Evolutionary conservation across 2,888 invertebrate genomes (phyloP).

Genomic region (Mythimna vitellina): DNA sequence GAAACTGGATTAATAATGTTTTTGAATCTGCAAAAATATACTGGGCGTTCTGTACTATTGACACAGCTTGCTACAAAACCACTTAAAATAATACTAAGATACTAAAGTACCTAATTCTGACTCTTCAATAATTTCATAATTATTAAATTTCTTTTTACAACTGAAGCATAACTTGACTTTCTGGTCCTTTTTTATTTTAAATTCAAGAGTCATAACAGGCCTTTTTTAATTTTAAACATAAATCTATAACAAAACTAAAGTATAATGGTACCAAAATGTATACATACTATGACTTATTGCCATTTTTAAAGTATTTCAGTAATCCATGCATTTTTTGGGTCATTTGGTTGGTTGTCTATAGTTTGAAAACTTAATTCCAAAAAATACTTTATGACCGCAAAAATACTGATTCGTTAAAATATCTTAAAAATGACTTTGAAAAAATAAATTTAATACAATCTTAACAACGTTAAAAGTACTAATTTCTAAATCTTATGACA

Average conservation of each 20-base stretch:
- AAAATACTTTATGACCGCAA: background rate
- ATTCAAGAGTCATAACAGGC: conserved; percentile 4
- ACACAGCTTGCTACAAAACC: background rate
- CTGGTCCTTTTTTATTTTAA: background rate
- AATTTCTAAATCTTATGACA: conserved; percentile 28
- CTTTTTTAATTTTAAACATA: conserved; percentile 2
- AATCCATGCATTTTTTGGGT: background rate
- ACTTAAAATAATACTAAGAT: conserved; percentile 18
- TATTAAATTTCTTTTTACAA: background rate
- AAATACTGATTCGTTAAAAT: background rate
- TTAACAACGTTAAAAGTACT: conserved; percentile 12
- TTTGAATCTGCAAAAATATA: background rate
- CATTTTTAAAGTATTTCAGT: conserved; percentile 27
- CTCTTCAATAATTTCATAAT: background rate
- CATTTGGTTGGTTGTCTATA: conserved; percentile 5
- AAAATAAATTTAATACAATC: conserved; percentile 29
- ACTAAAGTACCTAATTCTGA: conserved; percentile 10
- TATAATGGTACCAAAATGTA: conserved; percentile 38
- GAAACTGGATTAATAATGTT: background rate
- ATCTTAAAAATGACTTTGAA: conserved; percentile 21
- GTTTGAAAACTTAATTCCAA: background rate
- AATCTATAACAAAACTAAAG: conserved; percentile 24
- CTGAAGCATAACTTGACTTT: background rate
- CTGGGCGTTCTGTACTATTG: background rate
- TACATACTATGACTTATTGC: conserved; percentile 5